Evolutionary conservation across 2,113 vertebrate species (phyloP), one percentile per base, ranked within the genome.

Genomic region (Pagrus major): DNA sequence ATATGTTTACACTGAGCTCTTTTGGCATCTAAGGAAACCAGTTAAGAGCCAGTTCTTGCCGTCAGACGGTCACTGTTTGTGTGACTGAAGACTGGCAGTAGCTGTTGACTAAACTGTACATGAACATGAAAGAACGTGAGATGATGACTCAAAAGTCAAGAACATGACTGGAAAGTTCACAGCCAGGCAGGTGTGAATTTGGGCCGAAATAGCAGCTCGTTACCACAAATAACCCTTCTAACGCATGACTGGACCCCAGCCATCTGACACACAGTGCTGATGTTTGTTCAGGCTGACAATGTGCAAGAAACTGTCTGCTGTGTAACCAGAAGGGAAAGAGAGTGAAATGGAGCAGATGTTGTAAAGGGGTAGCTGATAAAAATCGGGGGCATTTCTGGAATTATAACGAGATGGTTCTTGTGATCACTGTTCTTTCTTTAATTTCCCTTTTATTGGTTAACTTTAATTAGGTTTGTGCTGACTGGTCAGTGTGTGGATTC

Each of bases 221-320:
- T 74, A 61, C 71, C 23, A 63, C 58, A 68, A 63, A 77, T 60
- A 84, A 35, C 54, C 49, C 67, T 9, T 46, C 59, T 70, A 85
- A 76, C 41, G 27, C 76, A 67, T 20, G 64, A 18, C 29, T 59
- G 35, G n/a, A 27, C 31, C 16, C 6, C 49, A 80, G 44, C n/a
- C 0, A 31, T 44, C 20, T 15, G 4, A 16, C 31, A 27, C 41
- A 42, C 15, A n/a, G 55, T 3, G 69, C 35, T 1, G 4, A 6
- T 25, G 59, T 61, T 42, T 16, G n/a, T 4, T 39, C 39, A 16
- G 21, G 56, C 39, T 64, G 70, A 63, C 76, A 44, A 41, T 15
- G n/a, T 23, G 39, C 46, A 75, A 8, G 61, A 52, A 70, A 29
- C 23, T 39, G 4, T 77, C 47, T 68, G n/a, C 27, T 15, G 55